Evolutionary conservation across 2,113 vertebrate genomes (phyloP).

Genomic region (Nematolebias whitei): DNA sequence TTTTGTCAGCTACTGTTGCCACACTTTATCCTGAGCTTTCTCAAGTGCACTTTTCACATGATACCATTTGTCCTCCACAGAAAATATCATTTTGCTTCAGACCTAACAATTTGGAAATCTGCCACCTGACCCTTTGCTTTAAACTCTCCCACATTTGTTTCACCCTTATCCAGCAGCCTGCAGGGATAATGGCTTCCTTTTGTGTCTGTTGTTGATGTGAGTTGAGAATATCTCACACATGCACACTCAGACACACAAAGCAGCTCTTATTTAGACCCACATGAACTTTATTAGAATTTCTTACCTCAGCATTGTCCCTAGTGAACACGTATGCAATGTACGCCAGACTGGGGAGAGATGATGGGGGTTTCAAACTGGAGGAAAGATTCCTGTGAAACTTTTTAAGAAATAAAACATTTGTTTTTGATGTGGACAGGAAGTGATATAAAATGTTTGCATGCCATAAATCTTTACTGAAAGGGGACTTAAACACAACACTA

Average conservation of each 20-base stretch:
- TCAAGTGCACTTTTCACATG: not conserved
- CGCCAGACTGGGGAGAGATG: conserved; percentile 28
- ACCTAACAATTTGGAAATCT: conserved; percentile 6
- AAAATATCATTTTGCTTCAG: conserved; percentile 11
- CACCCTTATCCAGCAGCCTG: conserved; percentile 21
- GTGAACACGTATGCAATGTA: conserved; percentile 54
- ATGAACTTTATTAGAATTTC: conserved; percentile 72
- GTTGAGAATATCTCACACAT: conserved; percentile 25
- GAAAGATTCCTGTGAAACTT: too few relatives aligned
- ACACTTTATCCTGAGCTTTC: not conserved
- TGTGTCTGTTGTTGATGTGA: conserved; percentile 36
- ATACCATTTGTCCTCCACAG: not conserved
- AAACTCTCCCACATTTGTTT: conserved; percentile 26
- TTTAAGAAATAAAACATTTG: not conserved
- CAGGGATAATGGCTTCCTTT: conserved; percentile 46
- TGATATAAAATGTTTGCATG: too few relatives aligned
- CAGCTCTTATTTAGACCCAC: conserved; percentile 64
- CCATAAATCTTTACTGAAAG: not conserved
- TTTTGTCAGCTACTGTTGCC: not conserved
- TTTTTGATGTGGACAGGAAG: too few relatives aligned
- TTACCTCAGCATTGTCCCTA: conserved; percentile 61
- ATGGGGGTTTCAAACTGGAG: conserved; percentile 15
- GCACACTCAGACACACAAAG: conserved; percentile 57
- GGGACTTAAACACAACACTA: not conserved
- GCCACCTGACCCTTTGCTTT: not conserved